Evolutionary conservation across 2,888 invertebrate species (phyloP).

Genomic region (Tenthredo mesomela): DNA sequence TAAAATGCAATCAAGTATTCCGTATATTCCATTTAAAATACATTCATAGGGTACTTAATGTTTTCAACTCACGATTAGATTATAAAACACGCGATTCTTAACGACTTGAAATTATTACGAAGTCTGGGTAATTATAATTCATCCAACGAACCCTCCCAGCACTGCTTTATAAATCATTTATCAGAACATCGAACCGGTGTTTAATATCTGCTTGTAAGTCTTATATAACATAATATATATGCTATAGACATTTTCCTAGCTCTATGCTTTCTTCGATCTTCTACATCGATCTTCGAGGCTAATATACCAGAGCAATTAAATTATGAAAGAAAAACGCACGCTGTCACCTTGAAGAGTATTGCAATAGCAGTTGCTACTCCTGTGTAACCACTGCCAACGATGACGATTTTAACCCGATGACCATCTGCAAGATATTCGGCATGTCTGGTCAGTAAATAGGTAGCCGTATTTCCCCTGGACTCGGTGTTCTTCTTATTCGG

Average conservation of each 20-base stretch:
- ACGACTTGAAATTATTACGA: conserved; percentile 24
- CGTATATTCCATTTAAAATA: conserved; percentile 24
- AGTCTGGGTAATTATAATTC: neutral
- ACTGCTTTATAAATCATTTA: neutral
- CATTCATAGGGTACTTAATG: conserved; percentile 29
- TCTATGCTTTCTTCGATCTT: neutral
- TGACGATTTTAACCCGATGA: conserved; percentile 70
- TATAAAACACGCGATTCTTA: conserved; percentile 48
- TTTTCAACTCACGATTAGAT: conserved; percentile 15
- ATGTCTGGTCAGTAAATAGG: conserved; percentile 68
- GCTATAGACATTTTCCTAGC: neutral
- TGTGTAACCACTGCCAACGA: conserved; percentile 69
- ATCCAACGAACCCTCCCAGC: neutral
- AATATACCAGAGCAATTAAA: neutral
- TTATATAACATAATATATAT: too few species aligned
- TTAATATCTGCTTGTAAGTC: conserved; percentile 1
- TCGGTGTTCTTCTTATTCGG: conserved; percentile 57
- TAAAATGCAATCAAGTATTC: conserved; percentile 50
- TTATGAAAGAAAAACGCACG: neutral
- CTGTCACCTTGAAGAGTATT: conserved; percentile 71
- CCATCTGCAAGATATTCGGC: conserved; percentile 64
- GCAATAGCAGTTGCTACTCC: conserved; percentile 71
- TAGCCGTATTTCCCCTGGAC: conserved; percentile 63
- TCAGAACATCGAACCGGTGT: neutral
- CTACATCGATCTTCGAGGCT: neutral